phyloP scores from a whole-genome alignment of 2,888 invertebrate species.

The Drosophila pseudotakahashii region DNA sequence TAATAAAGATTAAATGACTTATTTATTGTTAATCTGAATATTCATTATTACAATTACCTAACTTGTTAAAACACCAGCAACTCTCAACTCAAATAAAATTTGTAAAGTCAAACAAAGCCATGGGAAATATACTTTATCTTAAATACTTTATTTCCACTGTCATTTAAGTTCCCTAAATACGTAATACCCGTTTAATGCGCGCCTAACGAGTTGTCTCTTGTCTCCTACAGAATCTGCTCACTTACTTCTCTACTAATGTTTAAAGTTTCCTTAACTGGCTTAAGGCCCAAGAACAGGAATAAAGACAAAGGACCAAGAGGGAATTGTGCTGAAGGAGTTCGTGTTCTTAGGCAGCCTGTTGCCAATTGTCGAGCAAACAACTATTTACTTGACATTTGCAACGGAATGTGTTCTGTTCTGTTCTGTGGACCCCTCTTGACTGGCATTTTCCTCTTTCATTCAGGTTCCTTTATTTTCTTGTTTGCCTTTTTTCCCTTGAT shows the following conservation, averaged over 20 bases:
- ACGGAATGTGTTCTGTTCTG: slow-evolving; percentile 34
- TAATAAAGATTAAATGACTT: no score
- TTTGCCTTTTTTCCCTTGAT: slow-evolving; percentile 43
- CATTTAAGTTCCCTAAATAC: not conserved
- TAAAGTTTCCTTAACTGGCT: slow-evolving; percentile 6
- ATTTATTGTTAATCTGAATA: no score
- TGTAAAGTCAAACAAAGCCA: not conserved
- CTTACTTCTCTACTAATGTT: not conserved
- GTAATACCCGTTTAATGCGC: slow-evolving; percentile 1
- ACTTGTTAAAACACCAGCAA: no score
- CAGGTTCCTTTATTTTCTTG: slow-evolving; percentile 46
- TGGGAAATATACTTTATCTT: not conserved
- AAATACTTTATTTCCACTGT: not conserved
- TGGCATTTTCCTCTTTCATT: slow-evolving; percentile 62
- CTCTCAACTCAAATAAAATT: not conserved
- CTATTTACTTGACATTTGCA: slow-evolving; percentile 54
- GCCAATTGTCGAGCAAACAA: slow-evolving; percentile 67
- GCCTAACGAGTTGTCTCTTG: slow-evolving; percentile 7
- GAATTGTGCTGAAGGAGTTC: slow-evolving; percentile 24
- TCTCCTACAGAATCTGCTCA: not conserved
- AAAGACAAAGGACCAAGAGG: slow-evolving; percentile 4
- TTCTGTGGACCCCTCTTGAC: slow-evolving; percentile 37
- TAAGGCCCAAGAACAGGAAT: not conserved
- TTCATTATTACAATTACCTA: no score
- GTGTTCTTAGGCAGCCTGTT: slow-evolving; percentile 50